These are phyloP conservation scores for Tetragnatha montana DNA, from an alignment of 2,888 invertebrate species.

Conservation along the genomic window DNA sequence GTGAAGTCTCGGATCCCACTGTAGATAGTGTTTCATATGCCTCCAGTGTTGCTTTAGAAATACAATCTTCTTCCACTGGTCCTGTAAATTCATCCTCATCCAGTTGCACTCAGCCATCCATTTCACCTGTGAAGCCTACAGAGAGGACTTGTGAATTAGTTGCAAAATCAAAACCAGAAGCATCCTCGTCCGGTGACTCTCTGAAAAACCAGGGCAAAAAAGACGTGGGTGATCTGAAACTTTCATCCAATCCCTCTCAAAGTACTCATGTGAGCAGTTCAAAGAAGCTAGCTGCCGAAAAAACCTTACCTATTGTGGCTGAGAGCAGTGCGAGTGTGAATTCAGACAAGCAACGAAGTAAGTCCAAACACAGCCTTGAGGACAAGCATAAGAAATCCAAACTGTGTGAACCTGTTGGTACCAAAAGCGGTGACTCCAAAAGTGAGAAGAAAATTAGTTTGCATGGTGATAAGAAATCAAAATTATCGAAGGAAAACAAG, in stretches of 20 bases:
- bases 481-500: constrained; percentile 20
- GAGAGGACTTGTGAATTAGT: constrained; percentile 17
- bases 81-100: background rate
- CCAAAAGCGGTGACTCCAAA: background rate
- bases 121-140: constrained; percentile 1
- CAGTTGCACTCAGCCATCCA: background rate
- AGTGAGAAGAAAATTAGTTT: constrained; percentile 23
- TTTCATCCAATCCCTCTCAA: background rate
- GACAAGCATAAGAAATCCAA: constrained; percentile 30
- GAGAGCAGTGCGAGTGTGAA: constrained; percentile 10
- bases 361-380: constrained; percentile 23
- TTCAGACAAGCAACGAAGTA: constrained; percentile 44
- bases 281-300: constrained; percentile 9
- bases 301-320: background rate
- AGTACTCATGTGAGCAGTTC: constrained; percentile 10
- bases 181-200: background rate
- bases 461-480: constrained; percentile 38
- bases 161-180: constrained; percentile 6
- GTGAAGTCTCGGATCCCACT: background rate
- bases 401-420: background rate
- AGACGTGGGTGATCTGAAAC: background rate
- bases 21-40: background rate
- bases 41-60: background rate
- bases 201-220: constrained; percentile 17
- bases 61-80: constrained; percentile 1